Percentiles rank a stretch among this genome's conserved stretches.
Evolutionary conservation across 2,797 vertebrate species (phyloP).

Genomic region (Avahi laniger): DNA sequence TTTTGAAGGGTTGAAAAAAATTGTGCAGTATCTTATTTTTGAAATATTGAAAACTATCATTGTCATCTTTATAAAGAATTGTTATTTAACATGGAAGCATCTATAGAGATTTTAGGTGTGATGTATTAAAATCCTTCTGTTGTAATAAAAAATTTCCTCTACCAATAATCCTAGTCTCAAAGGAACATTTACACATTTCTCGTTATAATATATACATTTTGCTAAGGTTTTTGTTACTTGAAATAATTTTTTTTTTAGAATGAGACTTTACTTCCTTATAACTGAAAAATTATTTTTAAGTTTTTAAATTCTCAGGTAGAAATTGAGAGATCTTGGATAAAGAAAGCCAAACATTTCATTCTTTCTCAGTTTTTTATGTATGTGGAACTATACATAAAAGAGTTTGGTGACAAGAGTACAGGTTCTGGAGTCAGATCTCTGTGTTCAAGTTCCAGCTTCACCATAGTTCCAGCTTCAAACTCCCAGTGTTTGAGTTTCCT

Average conservation of each 20-base stretch:
- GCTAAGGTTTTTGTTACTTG: background rate
- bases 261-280: background rate
- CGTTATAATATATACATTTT: background rate
- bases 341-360: background rate
- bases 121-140: background rate
- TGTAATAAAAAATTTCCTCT: background rate
- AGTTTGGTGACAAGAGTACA: background rate
- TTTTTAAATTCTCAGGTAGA: background rate
- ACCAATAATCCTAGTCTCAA: background rate
- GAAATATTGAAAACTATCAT: background rate
- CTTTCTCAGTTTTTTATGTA: background rate
- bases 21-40: background rate
- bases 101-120: background rate
- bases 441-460: background rate
- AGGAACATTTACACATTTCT: background rate
- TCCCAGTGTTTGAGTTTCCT: background rate
- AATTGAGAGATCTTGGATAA: constrained; percentile 8
- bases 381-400: background rate
- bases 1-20: constrained; percentile 34
- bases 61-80: background rate
- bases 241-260: constrained; percentile 10
- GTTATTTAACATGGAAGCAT: background rate
- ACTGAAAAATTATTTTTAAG: constrained; percentile 19
- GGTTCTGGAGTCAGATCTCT: background rate
- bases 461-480: background rate